Conservation (phyloP, 2,113 vertebrate genomes). For the Callaeas wilsoni region DNA sequence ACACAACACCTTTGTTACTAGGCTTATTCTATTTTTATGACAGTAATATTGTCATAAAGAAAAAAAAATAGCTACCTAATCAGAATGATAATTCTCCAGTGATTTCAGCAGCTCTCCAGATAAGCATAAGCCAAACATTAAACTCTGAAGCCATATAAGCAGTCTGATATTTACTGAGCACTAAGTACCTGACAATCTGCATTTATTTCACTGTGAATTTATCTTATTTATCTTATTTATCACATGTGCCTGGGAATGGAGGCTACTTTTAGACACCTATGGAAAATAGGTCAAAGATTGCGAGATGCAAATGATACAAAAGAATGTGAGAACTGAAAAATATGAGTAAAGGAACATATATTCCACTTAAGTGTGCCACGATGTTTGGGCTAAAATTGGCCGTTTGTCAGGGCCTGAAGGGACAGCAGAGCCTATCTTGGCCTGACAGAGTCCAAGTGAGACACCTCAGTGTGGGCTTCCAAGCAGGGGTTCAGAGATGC, state of each 20-base stretch:
- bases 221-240: background rate
- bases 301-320: background rate
- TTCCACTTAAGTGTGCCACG: background rate
- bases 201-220: background rate
- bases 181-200: background rate
- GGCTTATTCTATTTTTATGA: background rate
- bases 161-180: background rate
- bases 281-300: background rate
- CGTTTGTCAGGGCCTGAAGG: background rate
- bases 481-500: too few relatives aligned
- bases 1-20: background rate
- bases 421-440: background rate
- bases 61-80: background rate
- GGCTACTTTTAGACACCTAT: background rate
- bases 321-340: background rate
- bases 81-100: background rate
- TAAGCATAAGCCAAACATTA: background rate
- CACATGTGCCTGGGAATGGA: background rate
- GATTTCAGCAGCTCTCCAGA: background rate
- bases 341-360: background rate
- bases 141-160: background rate
- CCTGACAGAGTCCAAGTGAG: background rate
- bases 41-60: background rate
- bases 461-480: too few relatives aligned
- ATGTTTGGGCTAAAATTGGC: background rate